Conservation (phyloP, 2,113 vertebrate genomes). For the Haplochromis vanheusdeni region DNA sequence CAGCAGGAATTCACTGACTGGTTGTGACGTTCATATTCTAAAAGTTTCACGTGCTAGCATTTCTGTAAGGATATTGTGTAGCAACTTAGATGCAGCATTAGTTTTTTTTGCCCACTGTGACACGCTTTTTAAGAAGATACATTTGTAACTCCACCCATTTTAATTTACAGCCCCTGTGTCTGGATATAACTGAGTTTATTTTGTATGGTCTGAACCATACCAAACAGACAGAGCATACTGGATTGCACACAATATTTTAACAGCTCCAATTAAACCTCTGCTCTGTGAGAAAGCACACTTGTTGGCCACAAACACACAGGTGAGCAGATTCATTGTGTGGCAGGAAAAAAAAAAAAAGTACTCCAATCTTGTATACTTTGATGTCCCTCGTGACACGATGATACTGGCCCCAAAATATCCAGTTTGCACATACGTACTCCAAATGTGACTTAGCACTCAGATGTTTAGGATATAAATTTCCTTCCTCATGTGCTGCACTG, state of each 20-base stretch:
- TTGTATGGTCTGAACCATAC: not conserved
- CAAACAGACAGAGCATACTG: not conserved
- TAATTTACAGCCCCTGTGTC: not conserved
- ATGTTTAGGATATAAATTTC: not conserved
- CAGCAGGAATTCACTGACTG: not conserved
- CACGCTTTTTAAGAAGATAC: not conserved
- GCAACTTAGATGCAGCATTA: rapidly evolving
- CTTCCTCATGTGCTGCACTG: not conserved
- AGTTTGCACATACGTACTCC: not conserved
- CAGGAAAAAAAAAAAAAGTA: not conserved
- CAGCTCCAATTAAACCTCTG: not conserved
- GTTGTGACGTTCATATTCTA: not conserved
- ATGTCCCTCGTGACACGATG: not conserved
- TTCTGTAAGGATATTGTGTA: not conserved
- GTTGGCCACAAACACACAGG: not conserved
- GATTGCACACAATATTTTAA: not conserved
- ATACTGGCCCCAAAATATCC: not conserved
- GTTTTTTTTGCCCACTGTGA: not conserved
- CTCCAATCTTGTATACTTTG: not conserved
- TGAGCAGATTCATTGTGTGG: not conserved
- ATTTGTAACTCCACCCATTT: not conserved
- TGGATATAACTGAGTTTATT: not conserved
- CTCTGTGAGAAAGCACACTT: not conserved
- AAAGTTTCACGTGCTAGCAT: not conserved
- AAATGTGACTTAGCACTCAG: not conserved